Conservation (phyloP, 2,888 invertebrate genomes). For the Smittia sp. region DNA sequence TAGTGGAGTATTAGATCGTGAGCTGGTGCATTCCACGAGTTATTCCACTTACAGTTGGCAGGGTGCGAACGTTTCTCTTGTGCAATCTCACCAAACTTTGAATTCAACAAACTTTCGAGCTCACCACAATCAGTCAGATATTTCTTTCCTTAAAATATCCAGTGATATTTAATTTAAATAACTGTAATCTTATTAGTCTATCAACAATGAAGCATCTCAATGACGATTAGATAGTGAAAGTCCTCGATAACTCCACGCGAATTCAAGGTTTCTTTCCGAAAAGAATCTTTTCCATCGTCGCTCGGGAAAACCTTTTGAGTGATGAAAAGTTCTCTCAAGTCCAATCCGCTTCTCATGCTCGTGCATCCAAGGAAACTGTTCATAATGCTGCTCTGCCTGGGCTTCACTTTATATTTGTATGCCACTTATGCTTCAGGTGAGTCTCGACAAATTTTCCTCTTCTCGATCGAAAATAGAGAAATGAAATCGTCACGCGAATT, state of each 20-base stretch:
- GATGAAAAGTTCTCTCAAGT: constrained; percentile 31
- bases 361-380: constrained; percentile 29
- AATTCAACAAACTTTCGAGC: too few relatives aligned
- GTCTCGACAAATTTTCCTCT: background rate
- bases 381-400: constrained; percentile 16
- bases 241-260: background rate
- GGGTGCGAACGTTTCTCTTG: too few relatives aligned
- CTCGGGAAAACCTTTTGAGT: background rate
- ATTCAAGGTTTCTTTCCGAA: constrained; percentile 1
- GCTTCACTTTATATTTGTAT: constrained; percentile 25
- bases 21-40: too few relatives aligned
- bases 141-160: too few relatives aligned
- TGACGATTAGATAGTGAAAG: constrained; percentile 14
- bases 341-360: constrained; percentile 6
- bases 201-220: constrained; percentile 30
- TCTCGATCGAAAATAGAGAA: background rate
- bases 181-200: too few relatives aligned
- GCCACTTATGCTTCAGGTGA: constrained; percentile 28
- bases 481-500: background rate
- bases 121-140: too few relatives aligned
- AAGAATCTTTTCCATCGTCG: background rate
- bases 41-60: too few relatives aligned
- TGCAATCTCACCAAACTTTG: too few relatives aligned
- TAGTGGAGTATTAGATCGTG: too few relatives aligned
- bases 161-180: too few relatives aligned